Evolutionary conservation across 53 echinoderm and acorn worm species (phyloP), one percentile per base, ranked within the genome.

Genomic region (Luidia sarsii): DNA sequence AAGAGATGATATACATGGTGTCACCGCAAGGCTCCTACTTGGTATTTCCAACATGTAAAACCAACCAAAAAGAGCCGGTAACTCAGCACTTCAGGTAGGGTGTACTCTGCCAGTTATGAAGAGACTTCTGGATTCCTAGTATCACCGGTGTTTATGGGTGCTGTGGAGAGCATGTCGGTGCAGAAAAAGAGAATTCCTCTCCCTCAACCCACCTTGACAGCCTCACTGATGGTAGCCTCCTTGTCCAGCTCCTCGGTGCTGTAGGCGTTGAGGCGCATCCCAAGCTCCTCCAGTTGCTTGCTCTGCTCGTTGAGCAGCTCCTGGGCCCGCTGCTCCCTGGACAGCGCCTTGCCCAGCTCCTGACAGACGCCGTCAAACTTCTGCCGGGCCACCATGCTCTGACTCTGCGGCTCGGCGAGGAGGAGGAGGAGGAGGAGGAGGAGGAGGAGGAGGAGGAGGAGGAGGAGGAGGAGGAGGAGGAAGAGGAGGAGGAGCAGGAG

Each of bases 281-380:
- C 90, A 21, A 95, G 49, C 37, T 95, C 92, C 50, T 93, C 92
- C 35, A 95, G 75, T 32, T 93, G 88, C 0, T 50, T 48, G 50
- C 90, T 93, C 75, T 95, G 95, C 31, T 95, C 92, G 32, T 90
- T 93, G 37, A 95, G 88, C 28, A 95, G 41, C 21, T 81, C 65
- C 37, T 95, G 95, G 16, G 95, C 95, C 56, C 93, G 83, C 46
- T 95, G 88, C 56, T 95, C 95, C 32, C 95, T 71, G 16, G 74
- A 77, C 23, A 95, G 53, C 0, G 95, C 95, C 27, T 89, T 87
- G 33, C 84, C 82, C 24, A 95, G 53, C 71, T 95, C 95, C 16
- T 86, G 93, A 39, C 88, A 95, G 27, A 95, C 67, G 59, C 80
- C 74, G 23, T 95, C 92, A 86, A 95, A 95, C 55, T 90, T 95